phyloP scores from a whole-genome alignment of 2,888 invertebrate species.

The Torymus tubicola region DNA sequence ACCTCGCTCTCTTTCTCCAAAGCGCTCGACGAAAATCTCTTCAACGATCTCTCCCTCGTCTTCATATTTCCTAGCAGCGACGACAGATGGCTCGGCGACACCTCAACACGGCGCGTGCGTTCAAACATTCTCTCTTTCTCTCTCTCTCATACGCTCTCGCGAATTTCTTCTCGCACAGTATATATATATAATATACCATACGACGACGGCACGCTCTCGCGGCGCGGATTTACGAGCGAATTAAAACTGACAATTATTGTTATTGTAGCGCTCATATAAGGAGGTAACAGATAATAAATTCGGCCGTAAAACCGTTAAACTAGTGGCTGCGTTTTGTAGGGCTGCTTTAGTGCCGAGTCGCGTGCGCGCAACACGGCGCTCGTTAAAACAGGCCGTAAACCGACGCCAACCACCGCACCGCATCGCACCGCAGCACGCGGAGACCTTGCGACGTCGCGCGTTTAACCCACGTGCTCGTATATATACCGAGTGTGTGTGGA shows the following conservation, averaged over 20 bases:
- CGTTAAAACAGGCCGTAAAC: constrained; percentile 72
- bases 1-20: constrained; percentile 26
- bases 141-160: constrained; percentile 40
- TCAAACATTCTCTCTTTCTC: constrained; percentile 57
- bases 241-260: constrained; percentile 76
- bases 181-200: too few species aligned
- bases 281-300: constrained; percentile 77
- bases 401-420: constrained; percentile 23
- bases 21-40: constrained; percentile 1
- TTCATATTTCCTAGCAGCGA: constrained; percentile 63
- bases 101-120: constrained; percentile 47
- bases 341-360: constrained; percentile 75
- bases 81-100: constrained; percentile 69
- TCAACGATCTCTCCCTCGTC: constrained; percentile 14
- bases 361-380: constrained; percentile 71
- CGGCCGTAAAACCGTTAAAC: constrained; percentile 75
- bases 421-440: not conserved
- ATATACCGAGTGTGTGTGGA: too few species aligned
- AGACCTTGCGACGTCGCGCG: constrained; percentile 4
- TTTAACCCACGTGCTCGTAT: too few species aligned
- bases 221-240: constrained; percentile 72
- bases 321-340: constrained; percentile 75
- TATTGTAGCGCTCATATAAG: constrained; percentile 75
- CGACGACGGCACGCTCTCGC: not conserved
- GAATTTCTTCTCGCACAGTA: constrained; percentile 60